Percentiles rank a stretch among this genome's conserved stretches.
phyloP scores from a whole-genome alignment of 2,888 invertebrate species.

The Dysmachus trigonus region DNA sequence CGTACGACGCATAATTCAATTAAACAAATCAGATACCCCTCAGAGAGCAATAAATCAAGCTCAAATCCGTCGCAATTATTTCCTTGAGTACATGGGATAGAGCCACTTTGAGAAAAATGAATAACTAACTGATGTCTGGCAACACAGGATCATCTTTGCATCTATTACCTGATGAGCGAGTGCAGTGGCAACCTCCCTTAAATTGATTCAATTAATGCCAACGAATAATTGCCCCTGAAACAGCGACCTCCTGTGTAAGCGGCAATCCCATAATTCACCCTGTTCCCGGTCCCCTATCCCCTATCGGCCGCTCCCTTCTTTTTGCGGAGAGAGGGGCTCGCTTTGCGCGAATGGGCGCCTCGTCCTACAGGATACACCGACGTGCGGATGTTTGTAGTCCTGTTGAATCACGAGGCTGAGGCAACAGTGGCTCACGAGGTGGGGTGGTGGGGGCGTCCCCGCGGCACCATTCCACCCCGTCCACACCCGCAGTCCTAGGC shows the following conservation, averaged over 20 bases:
- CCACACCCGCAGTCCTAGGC: background rate
- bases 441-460: background rate
- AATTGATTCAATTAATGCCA: constrained; percentile 42
- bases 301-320: background rate
- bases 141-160: constrained; percentile 1
- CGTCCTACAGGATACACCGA: background rate
- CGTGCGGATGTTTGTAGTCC: constrained; percentile 32
- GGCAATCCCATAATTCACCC: constrained; percentile 39
- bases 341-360: background rate
- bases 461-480: background rate
- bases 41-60: background rate
- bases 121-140: background rate
- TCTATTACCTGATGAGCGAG: constrained; percentile 28
- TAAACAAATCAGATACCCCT: background rate
- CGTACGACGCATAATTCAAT: background rate
- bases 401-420: constrained; percentile 13
- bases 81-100: background rate
- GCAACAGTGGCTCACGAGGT: background rate
- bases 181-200: constrained; percentile 21
- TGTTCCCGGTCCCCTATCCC: background rate
- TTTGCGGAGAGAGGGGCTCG: background rate
- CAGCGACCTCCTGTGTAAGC: constrained; percentile 36
- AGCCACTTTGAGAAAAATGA: background rate
- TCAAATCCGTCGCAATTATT: background rate
- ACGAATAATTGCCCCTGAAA: constrained; percentile 43